Evolutionary conservation across 1,140 invertebrate species (phyloP).

Genomic region (Babylonia areolata): DNA sequence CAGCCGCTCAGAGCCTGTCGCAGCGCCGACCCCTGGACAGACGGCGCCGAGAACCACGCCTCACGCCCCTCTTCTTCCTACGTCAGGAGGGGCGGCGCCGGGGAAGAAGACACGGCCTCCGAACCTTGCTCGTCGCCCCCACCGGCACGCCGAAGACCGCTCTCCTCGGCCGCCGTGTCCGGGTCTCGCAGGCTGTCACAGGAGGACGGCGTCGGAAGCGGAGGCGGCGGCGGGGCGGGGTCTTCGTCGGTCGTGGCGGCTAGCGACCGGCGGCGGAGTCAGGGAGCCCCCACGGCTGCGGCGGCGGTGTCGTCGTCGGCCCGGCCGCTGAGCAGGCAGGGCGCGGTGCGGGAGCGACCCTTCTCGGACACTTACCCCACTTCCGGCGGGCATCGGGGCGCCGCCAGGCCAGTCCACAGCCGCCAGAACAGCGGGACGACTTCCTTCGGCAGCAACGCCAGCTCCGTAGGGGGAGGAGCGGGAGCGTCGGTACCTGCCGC

Average conservation of each 20-base stretch:
- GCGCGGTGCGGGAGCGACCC: conserved; percentile 43
- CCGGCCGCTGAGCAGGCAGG: not conserved
- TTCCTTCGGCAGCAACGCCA: conserved; percentile 39
- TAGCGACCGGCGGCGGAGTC: too few relatives aligned
- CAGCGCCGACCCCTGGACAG: conserved; percentile 53
- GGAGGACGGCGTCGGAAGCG: too few relatives aligned
- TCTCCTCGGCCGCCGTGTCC: not conserved
- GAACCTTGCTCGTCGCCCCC: not conserved
- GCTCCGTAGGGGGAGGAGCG: conserved; percentile 50
- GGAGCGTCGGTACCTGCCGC: not conserved
- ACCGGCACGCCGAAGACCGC: not conserved
- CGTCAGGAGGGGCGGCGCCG: not conserved
- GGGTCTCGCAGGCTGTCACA: too few relatives aligned
- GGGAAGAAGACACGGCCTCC: not conserved
- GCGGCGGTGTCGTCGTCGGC: not conserved
- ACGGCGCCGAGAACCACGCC: not conserved
- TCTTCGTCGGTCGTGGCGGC: too few relatives aligned
- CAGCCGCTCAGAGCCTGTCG: conserved; percentile 52
- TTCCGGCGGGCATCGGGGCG: conserved; percentile 47
- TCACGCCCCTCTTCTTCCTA: not conserved
- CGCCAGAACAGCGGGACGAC: conserved; percentile 55
- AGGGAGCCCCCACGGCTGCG: not conserved
- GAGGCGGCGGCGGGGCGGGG: too few relatives aligned
- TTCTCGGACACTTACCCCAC: conserved; percentile 55
- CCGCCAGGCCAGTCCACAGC: conserved; percentile 56